Base-by-base conservation (phyloP, 2,888 invertebrate genomes). In the Drosophila emarginata region DNA sequence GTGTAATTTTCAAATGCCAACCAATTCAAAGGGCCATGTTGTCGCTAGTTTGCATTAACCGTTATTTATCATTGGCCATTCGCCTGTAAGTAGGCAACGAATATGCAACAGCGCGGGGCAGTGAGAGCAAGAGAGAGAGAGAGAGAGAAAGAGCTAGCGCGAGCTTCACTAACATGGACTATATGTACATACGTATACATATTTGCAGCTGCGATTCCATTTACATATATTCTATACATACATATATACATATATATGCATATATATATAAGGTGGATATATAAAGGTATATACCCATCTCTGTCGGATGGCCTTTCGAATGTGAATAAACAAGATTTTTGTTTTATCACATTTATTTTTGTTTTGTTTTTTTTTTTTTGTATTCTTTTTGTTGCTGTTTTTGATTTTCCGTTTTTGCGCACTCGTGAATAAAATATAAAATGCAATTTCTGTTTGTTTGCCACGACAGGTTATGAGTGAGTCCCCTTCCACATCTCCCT, bases 341-440 rank as follows among this genome's bases (percentile, higher is more conserved):
- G 28, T 51, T 28, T 21, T 61, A 26, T 61, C 45, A 21, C 45
- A 45, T 45, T 45, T 21, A 45, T 45, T 45, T 18, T 21, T 18
- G 39, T 39, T 39, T 15, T 15, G 56, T 52, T 52, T 23, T 37
- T n/a, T 39, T 45, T 58, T 32, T 58, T 58, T 15, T 23, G n/a
- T n/a, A n/a, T n/a, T n/a, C n/a, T 36, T 23, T 67, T 59, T 70
- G 59, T 58, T 37, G 12, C 67, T 50, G 11, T 45, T 45, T 45
- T 45, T 45, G 45, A 45, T 45, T 45, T 45, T 15, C 51, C 61
- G 59, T 59, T 62, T 54, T 60, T 57, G 26, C 26, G 50, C 53
- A 36, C 62, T 32, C 67, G 63, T 64, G 64, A 72, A 84, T 88
- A 80, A 88, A 84, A 87, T 88, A 88, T 88, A 75, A 78, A 84